Evolutionary conservation across 2,888 invertebrate species (phyloP), one percentile per base, ranked within the genome.

Genomic region (Stomorhina lunata): DNA sequence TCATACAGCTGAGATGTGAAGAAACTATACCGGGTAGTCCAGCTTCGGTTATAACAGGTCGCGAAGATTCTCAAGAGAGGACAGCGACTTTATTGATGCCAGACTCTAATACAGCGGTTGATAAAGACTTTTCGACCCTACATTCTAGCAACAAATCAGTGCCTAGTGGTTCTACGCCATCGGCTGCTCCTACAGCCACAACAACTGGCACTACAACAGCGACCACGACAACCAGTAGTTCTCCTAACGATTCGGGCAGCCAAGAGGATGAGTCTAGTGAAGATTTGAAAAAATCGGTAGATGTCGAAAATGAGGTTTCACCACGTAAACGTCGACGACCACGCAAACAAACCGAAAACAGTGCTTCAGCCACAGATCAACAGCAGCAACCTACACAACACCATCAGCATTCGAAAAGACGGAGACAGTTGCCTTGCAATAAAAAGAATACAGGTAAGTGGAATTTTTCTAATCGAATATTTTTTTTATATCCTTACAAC

Each of bases 11-110:
- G 85, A 91, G 97, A 10, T 97, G 97, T 90, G 96, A 96, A 89
- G 97, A 97, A 91, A 97, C 96, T 27, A 97, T 97, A 88, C 97
- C 97, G 0, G 96, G 97, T 22, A 97, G 96, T 89, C 97, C 97
- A 4, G 95, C 96, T 55, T 95, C 96, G 0, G 88, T 82, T 32
- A 94, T 94, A 22, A 57, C 89, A 90, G 86, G 81, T 12, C 82
- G 82, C 50, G 82, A 82, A 68, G 82, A 82, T 65, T 80, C 80
- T 17, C 80, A 34, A 92, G 85, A 83, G 86, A 48, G 68, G 65
- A 34, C 57, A 45, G 40, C 86, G 86, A 95, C 86, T 29, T 71
- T 66, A 10, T 15, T 75, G 7, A 71, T 82, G 40, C 69, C 57
- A 0, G 82, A 82, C 2, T 57, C 59, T 5, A 69, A 48, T 37